Conservation (phyloP, 1,140 invertebrate species). For the Nasonia longicornis region DNA sequence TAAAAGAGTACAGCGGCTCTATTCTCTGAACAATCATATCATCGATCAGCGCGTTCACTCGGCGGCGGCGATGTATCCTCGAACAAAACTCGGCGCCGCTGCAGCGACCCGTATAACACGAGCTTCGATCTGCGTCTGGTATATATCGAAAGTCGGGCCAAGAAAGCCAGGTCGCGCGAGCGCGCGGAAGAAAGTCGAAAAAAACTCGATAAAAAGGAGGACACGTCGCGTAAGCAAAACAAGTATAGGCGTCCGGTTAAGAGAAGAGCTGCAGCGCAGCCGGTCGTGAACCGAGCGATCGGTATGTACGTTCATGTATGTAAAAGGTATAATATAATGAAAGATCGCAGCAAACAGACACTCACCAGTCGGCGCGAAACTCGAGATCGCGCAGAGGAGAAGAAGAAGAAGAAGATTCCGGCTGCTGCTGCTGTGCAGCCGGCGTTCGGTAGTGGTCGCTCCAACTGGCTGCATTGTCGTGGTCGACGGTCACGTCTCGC, state of each 20-base stretch:
- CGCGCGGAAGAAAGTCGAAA: background rate
- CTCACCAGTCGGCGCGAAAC: slow-evolving; percentile 33
- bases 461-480: slow-evolving; percentile 9
- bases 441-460: background rate
- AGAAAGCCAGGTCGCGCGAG: background rate
- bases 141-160: background rate
- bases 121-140: background rate
- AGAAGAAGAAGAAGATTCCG: background rate
- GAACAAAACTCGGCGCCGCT: background rate
- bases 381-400: slow-evolving; percentile 40
- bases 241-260: background rate
- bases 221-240: slow-evolving; percentile 2
- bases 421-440: background rate
- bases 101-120: background rate
- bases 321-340: background rate
- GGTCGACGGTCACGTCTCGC: background rate
- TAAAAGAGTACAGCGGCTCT: background rate
- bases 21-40: background rate
- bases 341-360: background rate
- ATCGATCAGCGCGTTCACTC: background rate
- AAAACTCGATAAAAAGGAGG: background rate
- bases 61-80: background rate
- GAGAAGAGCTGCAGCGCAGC: background rate
- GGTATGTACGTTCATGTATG: background rate
- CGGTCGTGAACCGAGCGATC: background rate